A percentile compares a stretch with the other conserved stretches of the same genome.
phyloP scores from a whole-genome alignment of 2,888 invertebrate genomes.

The Acleris cristana region DNA sequence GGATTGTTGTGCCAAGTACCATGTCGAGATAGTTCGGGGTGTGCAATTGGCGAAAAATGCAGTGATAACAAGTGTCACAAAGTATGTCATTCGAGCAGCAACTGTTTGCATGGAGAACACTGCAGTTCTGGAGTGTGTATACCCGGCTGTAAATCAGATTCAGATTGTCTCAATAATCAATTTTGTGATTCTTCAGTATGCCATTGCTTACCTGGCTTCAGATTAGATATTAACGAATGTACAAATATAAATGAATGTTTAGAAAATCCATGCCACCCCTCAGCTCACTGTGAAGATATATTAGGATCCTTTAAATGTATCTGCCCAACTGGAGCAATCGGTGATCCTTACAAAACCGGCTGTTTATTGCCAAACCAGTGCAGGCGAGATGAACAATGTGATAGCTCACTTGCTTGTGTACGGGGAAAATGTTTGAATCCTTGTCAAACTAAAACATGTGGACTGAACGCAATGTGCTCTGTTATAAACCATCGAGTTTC shows the following conservation, averaged over 20 bases:
- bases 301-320: constrained; percentile 91
- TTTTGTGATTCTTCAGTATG: constrained; percentile 90
- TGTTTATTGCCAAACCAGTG: constrained; percentile 92
- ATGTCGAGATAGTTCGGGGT: constrained; percentile 88
- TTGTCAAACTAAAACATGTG: constrained; percentile 89
- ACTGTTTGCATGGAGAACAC: constrained; percentile 95
- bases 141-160: constrained; percentile 91
- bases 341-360: constrained; percentile 87
- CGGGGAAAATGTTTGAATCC: constrained; percentile 92
- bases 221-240: constrained; percentile 89
- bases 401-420: constrained; percentile 89
- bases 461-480: constrained; percentile 89
- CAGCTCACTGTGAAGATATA: constrained; percentile 90
- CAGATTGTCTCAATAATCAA: constrained; percentile 91
- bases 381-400: constrained; percentile 88
- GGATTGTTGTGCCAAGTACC: constrained; percentile 90
- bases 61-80: constrained; percentile 91
- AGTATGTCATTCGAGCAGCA: constrained; percentile 94
- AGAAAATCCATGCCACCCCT: constrained; percentile 90
- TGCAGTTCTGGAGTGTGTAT: constrained; percentile 92
- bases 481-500: constrained; percentile 88
- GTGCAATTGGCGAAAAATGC: constrained; percentile 94
- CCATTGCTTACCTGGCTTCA: constrained; percentile 90
- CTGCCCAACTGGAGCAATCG: constrained; percentile 91
- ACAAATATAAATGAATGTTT: constrained; percentile 93